Conservation (phyloP, 1,140 invertebrate species). For the Drosophila melanica region DNA sequence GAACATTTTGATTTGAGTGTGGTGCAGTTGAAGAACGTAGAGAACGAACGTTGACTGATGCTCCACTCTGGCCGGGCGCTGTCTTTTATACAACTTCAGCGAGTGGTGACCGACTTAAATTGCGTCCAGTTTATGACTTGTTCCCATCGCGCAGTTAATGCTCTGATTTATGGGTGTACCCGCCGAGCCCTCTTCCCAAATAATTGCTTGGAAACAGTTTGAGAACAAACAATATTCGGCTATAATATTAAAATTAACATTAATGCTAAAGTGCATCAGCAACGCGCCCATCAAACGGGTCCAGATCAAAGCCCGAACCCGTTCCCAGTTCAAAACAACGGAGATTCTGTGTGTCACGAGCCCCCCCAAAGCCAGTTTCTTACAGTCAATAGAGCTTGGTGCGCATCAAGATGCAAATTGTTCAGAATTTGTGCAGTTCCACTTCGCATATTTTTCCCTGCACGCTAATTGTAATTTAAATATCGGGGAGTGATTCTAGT, state of each 20-base stretch:
- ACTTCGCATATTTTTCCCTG: background rate
- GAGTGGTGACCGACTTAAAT: slow-evolving; percentile 1
- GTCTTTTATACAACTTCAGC: slow-evolving; percentile 53
- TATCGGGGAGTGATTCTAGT: too few species aligned
- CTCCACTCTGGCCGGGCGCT: slow-evolving; percentile 5
- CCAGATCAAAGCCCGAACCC: slow-evolving; percentile 16
- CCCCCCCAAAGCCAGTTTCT: slow-evolving; percentile 22
- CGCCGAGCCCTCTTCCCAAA: slow-evolving; percentile 16
- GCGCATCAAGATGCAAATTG: background rate
- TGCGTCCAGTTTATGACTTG: slow-evolving; percentile 24
- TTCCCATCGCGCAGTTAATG: slow-evolving; percentile 8
- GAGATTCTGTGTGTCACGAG: slow-evolving; percentile 14
- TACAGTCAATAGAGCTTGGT: background rate
- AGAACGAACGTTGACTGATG: slow-evolving; percentile 71
- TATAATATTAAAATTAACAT: slow-evolving; percentile 23
- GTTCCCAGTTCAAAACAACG: slow-evolving; percentile 23
- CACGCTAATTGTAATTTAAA: background rate
- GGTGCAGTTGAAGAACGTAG: slow-evolving; percentile 46
- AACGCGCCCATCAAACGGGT: slow-evolving; percentile 26
- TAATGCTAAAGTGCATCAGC: slow-evolving; percentile 28
- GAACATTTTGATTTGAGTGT: slow-evolving; percentile 60
- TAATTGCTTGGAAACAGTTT: slow-evolving; percentile 25
- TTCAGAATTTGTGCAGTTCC: slow-evolving; percentile 1
- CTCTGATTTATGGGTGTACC: slow-evolving; percentile 25
- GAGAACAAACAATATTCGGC: slow-evolving; percentile 18